These are phyloP conservation scores for Pristionchus japonicus DNA, from an alignment of 2,888 invertebrate species.

Conservation along the genomic window DNA sequence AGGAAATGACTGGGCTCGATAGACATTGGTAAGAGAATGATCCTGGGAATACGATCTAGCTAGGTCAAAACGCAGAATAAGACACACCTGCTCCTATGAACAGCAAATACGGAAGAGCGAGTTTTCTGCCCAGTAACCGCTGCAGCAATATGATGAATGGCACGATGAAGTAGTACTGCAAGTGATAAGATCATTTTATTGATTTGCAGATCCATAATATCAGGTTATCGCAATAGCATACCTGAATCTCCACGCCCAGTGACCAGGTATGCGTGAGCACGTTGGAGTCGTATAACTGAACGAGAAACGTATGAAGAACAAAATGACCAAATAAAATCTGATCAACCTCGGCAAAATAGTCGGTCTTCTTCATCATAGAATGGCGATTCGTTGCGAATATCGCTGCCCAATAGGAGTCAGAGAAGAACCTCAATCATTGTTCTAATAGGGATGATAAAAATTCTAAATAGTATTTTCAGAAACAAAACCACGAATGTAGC, in stretches of 20 bases:
- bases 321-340: no score
- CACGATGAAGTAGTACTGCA: no score
- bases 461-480: no score
- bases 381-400: neutral
- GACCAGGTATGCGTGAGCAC: conserved; percentile 45
- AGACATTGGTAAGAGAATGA: neutral
- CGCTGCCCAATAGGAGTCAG: neutral
- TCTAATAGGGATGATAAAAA: no score
- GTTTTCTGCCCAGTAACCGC: neutral
- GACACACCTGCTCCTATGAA: neutral
- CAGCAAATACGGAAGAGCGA: neutral
- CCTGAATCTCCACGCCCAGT: conserved; percentile 40
- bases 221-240: no score
- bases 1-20: neutral
- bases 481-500: no score
- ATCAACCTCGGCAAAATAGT: conserved; percentile 2
- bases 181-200: no score
- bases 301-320: no score
- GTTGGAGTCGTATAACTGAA: conserved; percentile 25
- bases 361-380: neutral
- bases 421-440: neutral
- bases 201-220: no score
- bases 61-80: neutral
- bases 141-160: neutral
- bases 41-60: neutral